These are phyloP conservation scores for Calameuta idolon DNA, from an alignment of 2,888 invertebrate genomes.

Conservation along the genomic window DNA sequence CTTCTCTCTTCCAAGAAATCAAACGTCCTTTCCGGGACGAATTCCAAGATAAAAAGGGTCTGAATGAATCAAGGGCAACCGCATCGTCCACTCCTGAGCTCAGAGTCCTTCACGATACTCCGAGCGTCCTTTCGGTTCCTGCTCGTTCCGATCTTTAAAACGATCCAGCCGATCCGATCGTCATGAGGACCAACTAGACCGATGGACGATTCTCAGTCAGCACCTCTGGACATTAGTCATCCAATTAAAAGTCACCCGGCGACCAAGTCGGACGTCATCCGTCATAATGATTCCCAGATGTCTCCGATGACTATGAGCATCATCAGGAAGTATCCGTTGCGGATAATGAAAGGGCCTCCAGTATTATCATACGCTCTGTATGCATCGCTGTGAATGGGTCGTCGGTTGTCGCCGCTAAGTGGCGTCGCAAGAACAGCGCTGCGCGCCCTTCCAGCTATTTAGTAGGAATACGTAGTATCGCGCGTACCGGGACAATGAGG, in stretches of 20 bases:
- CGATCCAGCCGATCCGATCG: not conserved
- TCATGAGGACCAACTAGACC: not conserved
- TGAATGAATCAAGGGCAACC: conserved; percentile 65
- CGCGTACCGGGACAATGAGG: conserved; percentile 15
- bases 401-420: conserved; percentile 26
- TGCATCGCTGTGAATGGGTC: conserved; percentile 28
- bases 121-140: not conserved
- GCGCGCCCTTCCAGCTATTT: conserved; percentile 31
- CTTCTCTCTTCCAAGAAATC: conserved; percentile 62
- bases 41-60: conserved; percentile 65
- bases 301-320: not conserved
- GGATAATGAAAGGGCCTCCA: not conserved
- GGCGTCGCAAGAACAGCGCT: conserved; percentile 25
- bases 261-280: not conserved
- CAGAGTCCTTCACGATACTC: conserved; percentile 2
- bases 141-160: not conserved
- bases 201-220: not conserved
- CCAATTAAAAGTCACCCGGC: not conserved
- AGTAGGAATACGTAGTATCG: conserved; percentile 27
- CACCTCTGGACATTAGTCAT: not conserved
- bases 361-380: conserved; percentile 32
- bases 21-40: conserved; percentile 66
- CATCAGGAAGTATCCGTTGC: not conserved
- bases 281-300: not conserved
- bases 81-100: conserved; percentile 25